Conservation (phyloP, 2,888 invertebrate species). For the Cartodere bifasciata region DNA sequence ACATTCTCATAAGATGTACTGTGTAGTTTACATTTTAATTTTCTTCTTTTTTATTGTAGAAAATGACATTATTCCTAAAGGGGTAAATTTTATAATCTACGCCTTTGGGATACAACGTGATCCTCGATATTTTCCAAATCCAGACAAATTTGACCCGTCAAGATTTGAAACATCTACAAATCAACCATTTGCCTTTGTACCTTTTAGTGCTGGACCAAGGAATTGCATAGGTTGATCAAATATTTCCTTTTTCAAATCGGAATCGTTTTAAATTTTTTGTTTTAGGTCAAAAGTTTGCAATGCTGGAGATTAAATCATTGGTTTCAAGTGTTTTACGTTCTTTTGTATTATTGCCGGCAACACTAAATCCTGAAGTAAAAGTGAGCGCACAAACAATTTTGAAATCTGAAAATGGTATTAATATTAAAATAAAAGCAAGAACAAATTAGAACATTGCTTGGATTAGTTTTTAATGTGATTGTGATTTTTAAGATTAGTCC, state of each 20-base stretch:
- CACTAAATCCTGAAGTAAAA: too few species aligned
- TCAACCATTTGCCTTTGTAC: conserved; percentile 41
- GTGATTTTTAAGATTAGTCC: too few species aligned
- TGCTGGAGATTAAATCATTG: conserved; percentile 40
- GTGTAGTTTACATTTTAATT: too few species aligned
- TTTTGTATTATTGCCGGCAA: conserved; percentile 30
- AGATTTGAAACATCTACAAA: conserved; percentile 33
- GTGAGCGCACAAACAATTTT: too few species aligned
- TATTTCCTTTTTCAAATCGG: too few species aligned
- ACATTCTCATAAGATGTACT: too few species aligned
- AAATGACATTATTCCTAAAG: conserved; percentile 23
- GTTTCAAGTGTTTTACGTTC: conserved; percentile 37
- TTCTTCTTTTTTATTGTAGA: conserved; percentile 15
- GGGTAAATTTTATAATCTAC: conserved; percentile 32
- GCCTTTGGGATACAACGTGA: conserved; percentile 39
- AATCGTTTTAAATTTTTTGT: too few species aligned
- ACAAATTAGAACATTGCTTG: too few species aligned
- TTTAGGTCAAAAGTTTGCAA: conserved; percentile 34
- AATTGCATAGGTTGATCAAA: conserved; percentile 50
- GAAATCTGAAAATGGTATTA: too few species aligned
- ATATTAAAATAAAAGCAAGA: too few species aligned
- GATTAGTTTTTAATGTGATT: too few species aligned
- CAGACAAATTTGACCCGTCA: conserved; percentile 40
- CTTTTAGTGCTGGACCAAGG: conserved; percentile 49
- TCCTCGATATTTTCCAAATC: conserved; percentile 38